Base-by-base conservation (phyloP, 2,888 invertebrate genomes). In the Eupithecia exiguata region DNA sequence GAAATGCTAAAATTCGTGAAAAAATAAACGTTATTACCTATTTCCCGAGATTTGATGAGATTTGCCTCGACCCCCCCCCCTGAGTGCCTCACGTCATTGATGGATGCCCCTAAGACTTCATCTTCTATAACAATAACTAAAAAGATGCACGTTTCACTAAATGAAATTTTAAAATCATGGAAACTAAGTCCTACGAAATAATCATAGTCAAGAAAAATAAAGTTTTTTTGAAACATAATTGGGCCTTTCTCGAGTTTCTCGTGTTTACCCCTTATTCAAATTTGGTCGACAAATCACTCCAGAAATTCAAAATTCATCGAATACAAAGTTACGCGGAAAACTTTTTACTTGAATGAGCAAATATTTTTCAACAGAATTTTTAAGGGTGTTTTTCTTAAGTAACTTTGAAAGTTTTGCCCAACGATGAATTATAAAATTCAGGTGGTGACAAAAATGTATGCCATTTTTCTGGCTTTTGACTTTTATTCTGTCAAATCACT, bases 281-380 rank as follows among this genome's bases (percentile, higher is more conserved):
- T 66, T 38, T 40, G 21, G 38, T 25, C 38, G 18, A n/a, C 35
- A 18, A 71, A 46, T 67, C 62, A 49, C 67, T 49, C 58, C 21
- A 25, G 21, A 58, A 21, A 58, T 58, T 58, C 58, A 62, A 67
- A 69, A 74, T 71, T 71, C 69, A 74, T 72, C 69, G 38, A 70
- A 58, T 46, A 66, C 61, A 70, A 75, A 72, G 63, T 75, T 75
- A 21, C 46, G 10, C 66, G 65, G 1, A 43, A 66, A 75, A 67
- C 68, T 72, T 72, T 68, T 70, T 68, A 63, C 72, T 63, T 75
- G 68, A 72, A 75, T 66, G 58, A 71, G 67, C 71, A 75, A 75
- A 75, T 75, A 75, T 75, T 75, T 75, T 70, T 70, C 68, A 58
- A 62, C 74, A 30, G 61, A 74, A 72, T 71, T 74, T 71, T 7